Conservation (phyloP, 2,113 vertebrate species). For the Alligator sinensis region DNA sequence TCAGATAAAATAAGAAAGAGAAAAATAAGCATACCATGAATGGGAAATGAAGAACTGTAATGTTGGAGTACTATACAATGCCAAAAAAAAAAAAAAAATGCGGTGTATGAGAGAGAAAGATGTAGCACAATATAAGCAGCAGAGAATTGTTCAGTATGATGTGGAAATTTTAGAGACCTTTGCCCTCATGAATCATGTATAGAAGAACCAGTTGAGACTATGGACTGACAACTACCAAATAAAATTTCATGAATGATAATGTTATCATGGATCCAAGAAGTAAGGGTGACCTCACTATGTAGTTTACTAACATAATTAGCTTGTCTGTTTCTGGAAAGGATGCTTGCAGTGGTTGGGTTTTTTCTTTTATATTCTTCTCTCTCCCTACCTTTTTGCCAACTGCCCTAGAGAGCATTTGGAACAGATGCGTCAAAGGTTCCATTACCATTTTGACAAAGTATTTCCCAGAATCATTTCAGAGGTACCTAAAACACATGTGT, state of each 20-base stretch:
- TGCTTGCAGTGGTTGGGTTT: not conserved
- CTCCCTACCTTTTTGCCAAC: not conserved
- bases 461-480: not conserved
- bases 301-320: constrained; percentile 39
- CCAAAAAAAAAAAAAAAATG: not conserved
- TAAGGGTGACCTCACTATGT: constrained; percentile 31
- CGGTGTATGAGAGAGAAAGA: fast-evolving
- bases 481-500: fast-evolving
- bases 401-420: not conserved
- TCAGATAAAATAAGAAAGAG: not conserved
- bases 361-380: constrained; percentile 18
- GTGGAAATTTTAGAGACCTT: constrained; percentile 59
- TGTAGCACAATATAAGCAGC: not conserved
- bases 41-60: not conserved
- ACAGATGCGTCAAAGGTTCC: not conserved
- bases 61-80: not conserved
- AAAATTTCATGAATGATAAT: constrained; percentile 67
- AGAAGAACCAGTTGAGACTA: constrained; percentile 15
- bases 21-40: constrained; percentile 9
- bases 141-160: not conserved
- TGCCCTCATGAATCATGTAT: constrained; percentile 71
- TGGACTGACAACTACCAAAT: constrained; percentile 48
- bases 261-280: constrained; percentile 8
- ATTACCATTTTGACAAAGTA: not conserved
- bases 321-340: constrained; percentile 17